Percentiles rank a stretch among this genome's conserved stretches.
Conservation (phyloP, 2,797 vertebrate species). For the Gorsachius magnificus region DNA sequence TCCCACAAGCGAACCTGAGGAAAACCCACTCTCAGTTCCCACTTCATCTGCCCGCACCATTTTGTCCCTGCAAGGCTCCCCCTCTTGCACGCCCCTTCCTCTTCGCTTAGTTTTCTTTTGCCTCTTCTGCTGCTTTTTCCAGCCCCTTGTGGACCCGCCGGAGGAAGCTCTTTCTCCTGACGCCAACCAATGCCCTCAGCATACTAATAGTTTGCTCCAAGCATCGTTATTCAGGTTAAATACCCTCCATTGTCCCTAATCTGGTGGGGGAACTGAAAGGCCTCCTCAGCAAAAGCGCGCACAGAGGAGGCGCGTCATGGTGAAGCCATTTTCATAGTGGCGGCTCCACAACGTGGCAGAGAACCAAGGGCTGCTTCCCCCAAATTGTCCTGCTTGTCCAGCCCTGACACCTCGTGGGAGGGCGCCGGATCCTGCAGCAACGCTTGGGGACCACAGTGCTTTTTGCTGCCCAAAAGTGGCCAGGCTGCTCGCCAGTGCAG, state of each 20-base stretch:
- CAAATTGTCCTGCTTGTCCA: fast-evolving
- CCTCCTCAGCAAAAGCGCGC: fast-evolving
- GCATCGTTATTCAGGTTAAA: slow-evolving; percentile 28
- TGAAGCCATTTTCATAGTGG: neutral
- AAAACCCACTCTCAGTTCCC: neutral
- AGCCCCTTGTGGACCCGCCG: neutral
- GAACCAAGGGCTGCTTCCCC: neutral
- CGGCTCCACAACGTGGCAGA: neutral
- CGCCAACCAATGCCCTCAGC: neutral
- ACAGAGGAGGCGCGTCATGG: fast-evolving
- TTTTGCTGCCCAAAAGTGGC: neutral
- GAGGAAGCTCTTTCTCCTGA: neutral
- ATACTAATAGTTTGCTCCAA: slow-evolving; percentile 34
- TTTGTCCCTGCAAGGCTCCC: neutral
- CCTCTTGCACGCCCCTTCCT: neutral
- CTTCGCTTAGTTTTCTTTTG: neutral
- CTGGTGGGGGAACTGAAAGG: neutral
- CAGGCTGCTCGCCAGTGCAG: fast-evolving
- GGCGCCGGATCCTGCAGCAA: fast-evolving
- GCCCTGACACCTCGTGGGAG: neutral
- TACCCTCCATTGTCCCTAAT: slow-evolving; percentile 28
- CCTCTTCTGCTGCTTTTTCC: slow-evolving; percentile 14
- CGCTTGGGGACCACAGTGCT: neutral
- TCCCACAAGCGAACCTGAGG: neutral
- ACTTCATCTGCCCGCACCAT: fast-evolving